These are phyloP conservation scores for Vanessa tameamea DNA, from an alignment of 1,140 invertebrate species.

Conservation along the genomic window DNA sequence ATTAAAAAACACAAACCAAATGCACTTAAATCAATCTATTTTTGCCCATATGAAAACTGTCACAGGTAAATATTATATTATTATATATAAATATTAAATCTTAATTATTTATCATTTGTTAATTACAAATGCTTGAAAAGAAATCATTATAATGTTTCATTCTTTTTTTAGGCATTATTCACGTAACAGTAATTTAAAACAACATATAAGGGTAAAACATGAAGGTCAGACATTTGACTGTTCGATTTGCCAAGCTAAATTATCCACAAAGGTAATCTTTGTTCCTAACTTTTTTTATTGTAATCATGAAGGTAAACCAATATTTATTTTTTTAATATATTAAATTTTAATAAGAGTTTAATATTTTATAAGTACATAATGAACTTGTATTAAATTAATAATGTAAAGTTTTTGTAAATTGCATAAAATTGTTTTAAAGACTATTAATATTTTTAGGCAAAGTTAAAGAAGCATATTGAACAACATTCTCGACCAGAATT, in stretches of 20 bases:
- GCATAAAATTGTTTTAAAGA: background rate
- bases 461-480: constrained; percentile 54
- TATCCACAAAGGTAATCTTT: constrained; percentile 62
- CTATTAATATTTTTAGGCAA: constrained; percentile 52
- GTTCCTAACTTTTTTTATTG: background rate
- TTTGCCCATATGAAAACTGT: constrained; percentile 74
- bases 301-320: background rate
- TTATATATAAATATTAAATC: background rate
- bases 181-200: constrained; percentile 68
- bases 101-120: too few relatives aligned
- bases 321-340: too few relatives aligned
- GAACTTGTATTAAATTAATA: too few relatives aligned
- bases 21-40: constrained; percentile 48
- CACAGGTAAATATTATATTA: constrained; percentile 51
- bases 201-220: constrained; percentile 67
- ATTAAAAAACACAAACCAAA: constrained; percentile 60
- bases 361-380: too few relatives aligned
- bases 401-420: too few relatives aligned
- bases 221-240: constrained; percentile 59
- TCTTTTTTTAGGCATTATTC: constrained; percentile 59
- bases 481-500: constrained; percentile 43
- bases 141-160: background rate
- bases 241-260: constrained; percentile 50
- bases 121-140: background rate
- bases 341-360: too few relatives aligned